Evolutionary conservation across 2,888 invertebrate species (phyloP).

Genomic region (Busseola fusca): DNA sequence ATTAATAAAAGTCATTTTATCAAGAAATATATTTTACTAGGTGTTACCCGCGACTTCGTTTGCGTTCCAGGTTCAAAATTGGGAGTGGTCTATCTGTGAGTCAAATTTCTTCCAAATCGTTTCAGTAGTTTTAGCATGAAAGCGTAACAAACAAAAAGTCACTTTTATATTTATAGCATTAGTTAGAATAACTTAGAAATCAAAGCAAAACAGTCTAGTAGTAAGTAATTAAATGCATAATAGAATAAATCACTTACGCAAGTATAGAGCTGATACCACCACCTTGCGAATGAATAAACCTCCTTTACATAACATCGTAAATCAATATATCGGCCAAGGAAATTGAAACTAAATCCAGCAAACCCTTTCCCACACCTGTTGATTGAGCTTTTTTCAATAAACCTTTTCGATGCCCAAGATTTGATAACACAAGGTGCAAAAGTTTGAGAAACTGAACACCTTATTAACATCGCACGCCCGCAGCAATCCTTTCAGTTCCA

Average conservation of each 20-base stretch:
- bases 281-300: conserved; percentile 32
- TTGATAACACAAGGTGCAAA: conserved; percentile 86
- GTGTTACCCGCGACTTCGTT: neutral
- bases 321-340: conserved; percentile 43
- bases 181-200: neutral
- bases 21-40: neutral
- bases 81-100: neutral
- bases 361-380: conserved; percentile 76
- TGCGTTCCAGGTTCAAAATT: neutral
- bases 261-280: conserved; percentile 29
- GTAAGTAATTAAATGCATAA: conserved; percentile 9
- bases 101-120: neutral
- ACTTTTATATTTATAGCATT: neutral
- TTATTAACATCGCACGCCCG: conserved; percentile 79
- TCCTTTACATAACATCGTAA: conserved; percentile 44
- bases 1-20: neutral
- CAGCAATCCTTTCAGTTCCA: conserved; percentile 71
- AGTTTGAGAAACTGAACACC: conserved; percentile 77
- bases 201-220: neutral
- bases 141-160: neutral
- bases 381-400: conserved; percentile 75
- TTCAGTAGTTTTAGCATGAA: neutral
- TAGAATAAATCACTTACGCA: conserved; percentile 29
- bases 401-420: conserved; percentile 73
- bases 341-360: conserved; percentile 62